phyloP scores from a whole-genome alignment of 2,888 invertebrate genomes.

The Spilarctia lutea region DNA sequence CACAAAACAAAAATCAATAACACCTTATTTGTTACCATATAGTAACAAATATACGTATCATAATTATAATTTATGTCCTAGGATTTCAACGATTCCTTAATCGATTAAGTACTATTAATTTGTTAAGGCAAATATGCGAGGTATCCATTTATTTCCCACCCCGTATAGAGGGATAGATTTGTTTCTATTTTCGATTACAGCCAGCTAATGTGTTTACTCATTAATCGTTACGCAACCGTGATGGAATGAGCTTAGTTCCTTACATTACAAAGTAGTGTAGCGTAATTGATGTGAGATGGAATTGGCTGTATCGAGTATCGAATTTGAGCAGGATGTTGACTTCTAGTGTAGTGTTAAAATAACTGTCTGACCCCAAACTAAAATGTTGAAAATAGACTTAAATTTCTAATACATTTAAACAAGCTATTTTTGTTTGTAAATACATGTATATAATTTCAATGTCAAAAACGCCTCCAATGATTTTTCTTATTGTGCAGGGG shows the following conservation, averaged over 20 bases:
- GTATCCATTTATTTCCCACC: slow-evolving; percentile 6
- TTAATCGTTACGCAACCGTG: slow-evolving; percentile 5
- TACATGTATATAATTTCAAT: too few species aligned
- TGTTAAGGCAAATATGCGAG: neutral
- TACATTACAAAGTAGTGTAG: neutral
- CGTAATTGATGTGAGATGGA: neutral
- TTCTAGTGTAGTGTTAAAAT: neutral
- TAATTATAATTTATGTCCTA: neutral
- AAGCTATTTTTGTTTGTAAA: too few species aligned
- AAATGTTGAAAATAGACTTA: too few species aligned
- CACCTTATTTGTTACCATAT: neutral
- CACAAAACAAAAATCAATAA: too few species aligned
- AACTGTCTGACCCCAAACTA: too few species aligned
- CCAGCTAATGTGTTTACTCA: slow-evolving; percentile 28
- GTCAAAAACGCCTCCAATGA: too few species aligned
- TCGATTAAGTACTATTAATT: too few species aligned
- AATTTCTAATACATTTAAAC: too few species aligned
- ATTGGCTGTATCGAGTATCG: neutral
- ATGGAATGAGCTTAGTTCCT: neutral
- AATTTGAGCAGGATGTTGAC: neutral
- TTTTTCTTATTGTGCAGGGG: too few species aligned
- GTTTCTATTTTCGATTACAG: slow-evolving; percentile 21
- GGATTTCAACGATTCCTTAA: neutral
- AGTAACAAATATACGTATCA: neutral
- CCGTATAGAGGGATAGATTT: slow-evolving; percentile 15